phyloP scores from a whole-genome alignment of 2,797 vertebrate species.

The Potorous gilbertii region DNA sequence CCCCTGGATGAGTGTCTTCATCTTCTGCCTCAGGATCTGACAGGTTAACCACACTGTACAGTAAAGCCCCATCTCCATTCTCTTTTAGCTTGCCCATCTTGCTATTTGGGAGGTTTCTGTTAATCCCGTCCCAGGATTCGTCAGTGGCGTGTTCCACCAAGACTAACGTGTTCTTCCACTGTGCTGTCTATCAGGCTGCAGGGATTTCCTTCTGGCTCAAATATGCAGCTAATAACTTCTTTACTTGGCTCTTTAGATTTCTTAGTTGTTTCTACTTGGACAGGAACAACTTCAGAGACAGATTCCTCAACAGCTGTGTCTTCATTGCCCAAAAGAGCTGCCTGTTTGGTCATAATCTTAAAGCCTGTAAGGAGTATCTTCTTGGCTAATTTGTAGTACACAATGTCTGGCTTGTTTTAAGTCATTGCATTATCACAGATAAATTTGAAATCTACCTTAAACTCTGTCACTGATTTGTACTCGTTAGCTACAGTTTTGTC shows the following conservation, averaged over 20 bases:
- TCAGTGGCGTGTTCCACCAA: slow-evolving; percentile 97
- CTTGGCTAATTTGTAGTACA: slow-evolving; percentile 99
- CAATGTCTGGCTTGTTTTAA: slow-evolving; percentile 98
- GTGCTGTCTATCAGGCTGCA: slow-evolving; percentile 98
- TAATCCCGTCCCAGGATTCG: slow-evolving; percentile 97
- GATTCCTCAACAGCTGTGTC: slow-evolving; percentile 85
- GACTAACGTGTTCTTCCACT: slow-evolving; percentile 96
- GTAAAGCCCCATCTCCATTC: slow-evolving; percentile 89
- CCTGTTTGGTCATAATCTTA: slow-evolving; percentile 99
- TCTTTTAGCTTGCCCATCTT: slow-evolving; percentile 98
- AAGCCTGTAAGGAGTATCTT: slow-evolving; percentile 98
- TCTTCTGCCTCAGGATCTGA: slow-evolving; percentile 96
- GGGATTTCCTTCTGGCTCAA: slow-evolving; percentile 96
- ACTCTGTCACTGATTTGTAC: no score
- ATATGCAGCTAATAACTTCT: slow-evolving; percentile 93
- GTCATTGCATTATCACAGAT: slow-evolving; percentile 99
- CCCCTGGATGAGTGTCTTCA: slow-evolving; percentile 95
- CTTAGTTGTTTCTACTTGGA: slow-evolving; percentile 90
- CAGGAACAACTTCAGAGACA: no score
- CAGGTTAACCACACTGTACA: slow-evolving; percentile 95
- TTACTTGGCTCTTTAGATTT: slow-evolving; percentile 97
- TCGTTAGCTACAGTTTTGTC: no score
- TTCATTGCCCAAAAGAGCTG: slow-evolving; percentile 96
- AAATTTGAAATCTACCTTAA: slow-evolving; percentile 92
- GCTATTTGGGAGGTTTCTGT: slow-evolving; percentile 92